Conservation (phyloP, 2,113 vertebrate genomes). For the Tachycineta bicolor region DNA sequence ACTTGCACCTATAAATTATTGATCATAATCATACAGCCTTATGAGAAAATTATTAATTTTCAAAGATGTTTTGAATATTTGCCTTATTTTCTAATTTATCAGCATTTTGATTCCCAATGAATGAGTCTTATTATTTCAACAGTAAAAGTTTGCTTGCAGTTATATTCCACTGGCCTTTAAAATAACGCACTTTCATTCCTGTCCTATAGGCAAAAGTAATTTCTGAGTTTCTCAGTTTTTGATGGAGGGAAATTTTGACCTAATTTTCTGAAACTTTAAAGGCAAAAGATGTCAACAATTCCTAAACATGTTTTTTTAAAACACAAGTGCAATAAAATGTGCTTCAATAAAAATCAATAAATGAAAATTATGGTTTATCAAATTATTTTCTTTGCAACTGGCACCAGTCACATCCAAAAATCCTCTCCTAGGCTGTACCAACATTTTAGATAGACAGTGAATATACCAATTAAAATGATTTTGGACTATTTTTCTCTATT, state of each 20-base stretch:
- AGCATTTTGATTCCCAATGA: constrained; percentile 7
- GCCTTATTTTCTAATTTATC: not conserved
- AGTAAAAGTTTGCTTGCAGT: constrained; percentile 32
- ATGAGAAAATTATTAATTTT: not conserved
- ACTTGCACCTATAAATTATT: not conserved
- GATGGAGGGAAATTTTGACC: constrained; percentile 42
- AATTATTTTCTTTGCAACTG: not conserved
- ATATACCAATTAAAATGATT: not conserved
- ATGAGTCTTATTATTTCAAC: constrained; percentile 9
- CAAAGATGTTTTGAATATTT: not conserved
- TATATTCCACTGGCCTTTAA: constrained; percentile 54
- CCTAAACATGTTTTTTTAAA: not conserved
- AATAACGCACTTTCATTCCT: not conserved
- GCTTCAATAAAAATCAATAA: not conserved
- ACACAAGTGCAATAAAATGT: not conserved
- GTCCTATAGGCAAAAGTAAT: constrained; percentile 35
- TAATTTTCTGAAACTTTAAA: constrained; percentile 42
- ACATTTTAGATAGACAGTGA: not conserved
- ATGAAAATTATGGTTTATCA: not conserved
- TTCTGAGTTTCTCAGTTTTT: constrained; percentile 23
- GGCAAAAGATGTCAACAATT: not conserved
- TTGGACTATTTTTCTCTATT: not conserved
- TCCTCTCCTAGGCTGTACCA: not conserved
- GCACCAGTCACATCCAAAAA: not conserved
- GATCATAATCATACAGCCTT: not conserved